Conservation (phyloP, 2,797 vertebrate species). For the Staurois parvus region DNA sequence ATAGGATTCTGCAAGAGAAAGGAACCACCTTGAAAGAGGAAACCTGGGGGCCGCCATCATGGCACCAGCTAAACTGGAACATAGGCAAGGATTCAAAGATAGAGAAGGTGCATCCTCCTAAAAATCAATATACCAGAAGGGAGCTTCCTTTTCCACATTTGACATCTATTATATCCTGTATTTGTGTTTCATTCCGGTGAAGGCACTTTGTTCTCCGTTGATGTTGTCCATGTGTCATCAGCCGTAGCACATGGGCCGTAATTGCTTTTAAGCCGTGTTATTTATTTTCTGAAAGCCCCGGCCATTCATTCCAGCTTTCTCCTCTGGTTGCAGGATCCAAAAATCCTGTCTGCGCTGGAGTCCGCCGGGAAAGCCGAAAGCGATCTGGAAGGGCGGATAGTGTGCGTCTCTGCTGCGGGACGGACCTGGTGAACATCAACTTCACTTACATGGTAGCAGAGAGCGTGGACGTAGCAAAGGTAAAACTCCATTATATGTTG, state of each 20-base stretch:
- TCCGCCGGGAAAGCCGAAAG: constrained; percentile 88
- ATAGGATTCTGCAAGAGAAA: no score
- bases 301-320: constrained; percentile 39
- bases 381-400: constrained; percentile 91
- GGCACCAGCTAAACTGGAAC: no score
- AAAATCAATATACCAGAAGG: no score
- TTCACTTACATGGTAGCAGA: constrained; percentile 97
- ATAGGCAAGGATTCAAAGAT: no score
- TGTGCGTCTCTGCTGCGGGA: constrained; percentile 95
- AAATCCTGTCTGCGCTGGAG: constrained; percentile 92
- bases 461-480: constrained; percentile 90
- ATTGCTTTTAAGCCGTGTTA: background rate
- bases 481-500: constrained; percentile 69
- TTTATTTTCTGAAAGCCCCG: background rate
- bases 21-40: no score
- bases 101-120: no score
- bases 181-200: background rate
- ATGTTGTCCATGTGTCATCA: background rate
- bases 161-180: background rate
- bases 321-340: constrained; percentile 86
- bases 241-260: background rate
- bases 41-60: no score
- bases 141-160: no score
- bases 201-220: background rate
- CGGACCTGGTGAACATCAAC: constrained; percentile 96